Evolutionary conservation across 2,888 invertebrate species (phyloP), one percentile per base, ranked within the genome.

Genomic region (Lepeophtheirus nordmannii): DNA sequence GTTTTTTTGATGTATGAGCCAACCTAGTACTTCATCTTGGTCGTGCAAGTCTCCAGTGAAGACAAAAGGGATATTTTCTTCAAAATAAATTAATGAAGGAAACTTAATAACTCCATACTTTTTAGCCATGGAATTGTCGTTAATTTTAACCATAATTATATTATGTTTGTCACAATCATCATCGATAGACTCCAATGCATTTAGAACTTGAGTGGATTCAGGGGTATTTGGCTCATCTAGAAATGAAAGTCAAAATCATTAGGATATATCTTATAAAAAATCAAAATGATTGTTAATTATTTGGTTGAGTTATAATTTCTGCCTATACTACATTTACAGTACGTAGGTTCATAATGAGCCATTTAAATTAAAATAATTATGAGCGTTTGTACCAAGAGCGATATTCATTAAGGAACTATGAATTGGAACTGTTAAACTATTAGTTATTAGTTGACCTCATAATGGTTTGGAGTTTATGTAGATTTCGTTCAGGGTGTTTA

Each of bases 1-100:
- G 8, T 89, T 90, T 69, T 90, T 83, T 74, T 91, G 90, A 73
- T 90, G 89, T 0, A 90, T 90, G 57, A 92, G 78, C 92, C 92
- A 92, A 0, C 88, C 84, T 37, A 92, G 75, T 0, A 92, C 90
- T 75, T 89, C 89, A 73, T 91, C 90, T 77, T 91, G 91, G 74
- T 92, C 90, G 72, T 87, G 85, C 69, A 92, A 81, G 74, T 91
- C 89, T 65, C 91, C 88, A 14, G 64, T 62, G 53, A 60, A 68
- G 2, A 68, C 41, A 53, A 61, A 62, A 10, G 73, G 73, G 38
- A 83, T 81, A 71, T 76, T 77, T 71, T 80, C 80, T 71, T 84
- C 83, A 72, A 83, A 84, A 69, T 82, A 80, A 12, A 91, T 88
- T 75, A 91, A 82, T 58, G 86, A 86, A 10, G 90, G 90, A 67